Base-by-base conservation (phyloP, 2,888 invertebrate species). In the Copidosoma aretas region DNA sequence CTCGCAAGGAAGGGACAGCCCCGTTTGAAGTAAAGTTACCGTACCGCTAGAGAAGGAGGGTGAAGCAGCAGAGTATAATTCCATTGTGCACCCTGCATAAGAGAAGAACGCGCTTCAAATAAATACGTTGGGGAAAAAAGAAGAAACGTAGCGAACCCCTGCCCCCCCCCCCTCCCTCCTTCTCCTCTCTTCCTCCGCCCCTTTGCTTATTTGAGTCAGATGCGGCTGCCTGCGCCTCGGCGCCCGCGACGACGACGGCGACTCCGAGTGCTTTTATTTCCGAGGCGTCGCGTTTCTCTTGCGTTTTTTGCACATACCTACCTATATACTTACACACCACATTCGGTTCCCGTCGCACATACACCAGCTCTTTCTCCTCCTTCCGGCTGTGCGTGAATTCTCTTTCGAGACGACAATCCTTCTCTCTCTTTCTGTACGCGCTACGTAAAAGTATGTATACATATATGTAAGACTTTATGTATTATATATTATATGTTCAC, bases 91-190 rank as follows among this genome's bases (percentile, higher is more conserved):
- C 53, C 14, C 43, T 46, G 17, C 12, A 46, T 12, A 12, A 32
- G 14, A 46, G 15, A 46, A 14, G 73, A 77, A 72, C 77, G 77
- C 77, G 79, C 80, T 80, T 82, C 81, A 78, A 81, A 83, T 82
- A 82, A 82, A 80, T 83, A 82, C 82, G 82, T 83, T 82, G 80
- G 75, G 79, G 80, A 76, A 77, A 78, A 78, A 80, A 82, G 8
- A 53, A 12, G 8, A 53, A 12, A 19, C 53, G 53, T 19, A 24
- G 12, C 43, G 22, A 21, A 14, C 15, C 56, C 15, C 56, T 24
- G 22, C 25, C 56, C 24, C 39, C 24, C 32, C 24, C 56, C 1
- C 56, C 24, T 24, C 24, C 56, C 8, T 32, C 25, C 17, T 12
- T 46, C 17, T 46, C 12, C 15, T 41, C 41, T 41, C 41, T 14